Evolutionary conservation across 1,140 invertebrate species (phyloP).

Genomic region (Telenomus remus): DNA sequence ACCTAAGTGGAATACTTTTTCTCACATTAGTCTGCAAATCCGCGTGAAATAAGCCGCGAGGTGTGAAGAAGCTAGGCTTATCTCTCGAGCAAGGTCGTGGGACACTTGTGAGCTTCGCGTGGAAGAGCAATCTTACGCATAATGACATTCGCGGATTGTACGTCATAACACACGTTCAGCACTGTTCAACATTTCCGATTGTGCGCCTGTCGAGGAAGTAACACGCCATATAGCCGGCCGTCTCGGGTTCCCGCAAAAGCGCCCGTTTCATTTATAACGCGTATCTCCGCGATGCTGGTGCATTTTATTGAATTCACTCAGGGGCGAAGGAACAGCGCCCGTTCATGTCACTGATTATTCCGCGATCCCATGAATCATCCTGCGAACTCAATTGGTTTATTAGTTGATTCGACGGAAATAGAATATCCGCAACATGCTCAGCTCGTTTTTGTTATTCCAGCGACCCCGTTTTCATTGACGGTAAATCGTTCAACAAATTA

Average conservation of each 20-base stretch:
- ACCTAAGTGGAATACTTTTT: conserved; percentile 33
- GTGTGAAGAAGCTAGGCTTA: conserved; percentile 35
- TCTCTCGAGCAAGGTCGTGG: conserved; percentile 68
- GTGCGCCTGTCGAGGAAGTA: conserved; percentile 19
- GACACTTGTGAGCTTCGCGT: conserved; percentile 58
- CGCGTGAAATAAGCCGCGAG: conserved; percentile 44
- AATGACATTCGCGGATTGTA: conserved; percentile 62
- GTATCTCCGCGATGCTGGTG: conserved; percentile 1
- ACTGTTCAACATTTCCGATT: conserved; percentile 23
- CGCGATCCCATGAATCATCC: conserved; percentile 2
- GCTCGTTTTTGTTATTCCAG: conserved; percentile 6
- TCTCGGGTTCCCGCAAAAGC: too few relatives aligned
- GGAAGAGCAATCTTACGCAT: conserved; percentile 59
- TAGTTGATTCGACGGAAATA: conserved; percentile 23
- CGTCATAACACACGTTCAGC: conserved; percentile 37
- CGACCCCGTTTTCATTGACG: conserved; percentile 27
- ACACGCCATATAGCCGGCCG: too few relatives aligned
- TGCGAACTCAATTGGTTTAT: conserved; percentile 34
- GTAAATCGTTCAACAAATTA: conserved; percentile 40
- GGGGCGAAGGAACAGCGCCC: not conserved
- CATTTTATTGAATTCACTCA: conserved; percentile 43
- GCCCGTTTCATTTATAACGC: conserved; percentile 4
- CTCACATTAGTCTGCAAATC: conserved; percentile 53
- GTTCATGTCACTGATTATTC: not conserved
- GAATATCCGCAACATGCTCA: too few relatives aligned